A percentile compares a stretch with the other conserved stretches of the same genome.
These are phyloP conservation scores for Triplophysa tibetana DNA, from an alignment of 2,113 vertebrate species.

Conservation along the genomic window DNA sequence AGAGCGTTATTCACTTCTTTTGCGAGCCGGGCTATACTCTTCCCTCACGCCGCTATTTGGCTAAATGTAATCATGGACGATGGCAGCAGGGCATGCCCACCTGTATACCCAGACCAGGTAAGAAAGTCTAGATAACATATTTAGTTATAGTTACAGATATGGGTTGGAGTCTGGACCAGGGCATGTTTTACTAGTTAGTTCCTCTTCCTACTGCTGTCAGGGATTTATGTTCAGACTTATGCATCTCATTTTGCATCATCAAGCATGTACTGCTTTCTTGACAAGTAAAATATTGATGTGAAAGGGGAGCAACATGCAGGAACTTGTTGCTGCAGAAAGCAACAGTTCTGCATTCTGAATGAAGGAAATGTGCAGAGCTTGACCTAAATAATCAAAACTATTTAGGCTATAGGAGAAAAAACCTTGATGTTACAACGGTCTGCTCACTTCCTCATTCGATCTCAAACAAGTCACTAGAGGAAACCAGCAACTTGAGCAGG, in stretches of 20 bases:
- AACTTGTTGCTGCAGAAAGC: not conserved
- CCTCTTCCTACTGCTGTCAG: no score
- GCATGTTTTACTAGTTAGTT: no score
- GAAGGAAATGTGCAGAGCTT: conserved; percentile 22
- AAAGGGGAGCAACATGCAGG: not conserved
- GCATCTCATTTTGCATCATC: not conserved
- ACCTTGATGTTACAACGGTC: conserved; percentile 9
- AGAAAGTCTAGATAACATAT: not conserved
- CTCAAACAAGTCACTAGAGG: conserved; percentile 49
- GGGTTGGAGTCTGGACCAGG: no score
- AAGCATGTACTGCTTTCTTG: not conserved
- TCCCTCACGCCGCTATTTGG: conserved; percentile 23
- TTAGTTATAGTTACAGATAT: no score
- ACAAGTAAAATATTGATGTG: not conserved
- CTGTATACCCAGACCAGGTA: conserved; percentile 60
- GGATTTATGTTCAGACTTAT: no score
- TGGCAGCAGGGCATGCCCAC: conserved; percentile 61
- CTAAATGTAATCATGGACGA: conserved; percentile 61
- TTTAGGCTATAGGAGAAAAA: not conserved
- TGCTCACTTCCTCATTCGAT: conserved; percentile 59
- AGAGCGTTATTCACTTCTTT: conserved; percentile 66
- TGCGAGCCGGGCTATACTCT: conserved; percentile 69
- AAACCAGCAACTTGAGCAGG: conserved; percentile 65
- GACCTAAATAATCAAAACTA: conserved; percentile 55
- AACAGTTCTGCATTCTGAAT: conserved; percentile 19